These are phyloP conservation scores for Asarcornis scutulata DNA, from an alignment of 2,113 vertebrate genomes.

Conservation along the genomic window DNA sequence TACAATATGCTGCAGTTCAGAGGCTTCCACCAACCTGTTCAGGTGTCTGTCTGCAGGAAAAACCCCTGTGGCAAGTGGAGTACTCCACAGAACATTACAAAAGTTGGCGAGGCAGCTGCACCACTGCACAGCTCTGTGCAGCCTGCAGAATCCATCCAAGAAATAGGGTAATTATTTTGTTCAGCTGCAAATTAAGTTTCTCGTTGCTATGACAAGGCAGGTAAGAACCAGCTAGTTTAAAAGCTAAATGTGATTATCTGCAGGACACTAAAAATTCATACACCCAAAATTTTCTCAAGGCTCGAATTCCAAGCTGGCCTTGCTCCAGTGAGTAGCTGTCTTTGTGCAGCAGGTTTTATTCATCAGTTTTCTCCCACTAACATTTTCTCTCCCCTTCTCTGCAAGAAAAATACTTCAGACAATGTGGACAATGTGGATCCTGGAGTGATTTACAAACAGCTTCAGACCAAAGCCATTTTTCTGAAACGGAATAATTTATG, in stretches of 20 bases:
- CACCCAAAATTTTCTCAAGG: neutral
- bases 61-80: neutral
- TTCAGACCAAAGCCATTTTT: neutral
- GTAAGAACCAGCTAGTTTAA: neutral
- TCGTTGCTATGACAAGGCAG: fast-evolving
- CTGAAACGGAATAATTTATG: neutral
- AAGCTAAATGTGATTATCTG: neutral
- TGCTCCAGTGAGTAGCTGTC: neutral
- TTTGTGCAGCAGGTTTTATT: neutral
- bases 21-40: neutral
- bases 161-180: neutral
- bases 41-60: neutral
- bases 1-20: neutral
- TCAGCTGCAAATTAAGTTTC: neutral
- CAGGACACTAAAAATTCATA: neutral
- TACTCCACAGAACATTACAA: neutral
- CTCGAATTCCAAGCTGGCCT: neutral
- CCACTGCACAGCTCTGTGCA: fast-evolving
- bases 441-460: neutral
- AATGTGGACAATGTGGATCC: neutral
- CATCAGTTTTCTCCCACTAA: neutral
- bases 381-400: neutral
- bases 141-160: neutral
- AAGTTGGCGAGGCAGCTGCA: neutral
- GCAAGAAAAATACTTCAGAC: neutral